Evolutionary conservation across 1,140 invertebrate genomes (phyloP).

Genomic region (Drosophila lini): DNA sequence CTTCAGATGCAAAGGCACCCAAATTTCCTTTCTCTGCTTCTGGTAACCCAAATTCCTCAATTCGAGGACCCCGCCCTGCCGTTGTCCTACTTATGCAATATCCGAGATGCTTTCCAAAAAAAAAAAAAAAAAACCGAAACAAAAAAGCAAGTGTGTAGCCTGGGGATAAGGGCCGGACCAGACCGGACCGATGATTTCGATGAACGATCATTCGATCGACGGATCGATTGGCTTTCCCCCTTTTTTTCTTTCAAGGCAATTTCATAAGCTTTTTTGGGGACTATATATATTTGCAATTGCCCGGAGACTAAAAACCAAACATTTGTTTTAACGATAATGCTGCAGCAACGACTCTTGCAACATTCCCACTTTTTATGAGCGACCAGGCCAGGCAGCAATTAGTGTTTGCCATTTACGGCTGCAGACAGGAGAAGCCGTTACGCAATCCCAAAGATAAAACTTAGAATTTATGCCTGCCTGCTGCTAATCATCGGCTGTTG

Average conservation of each 20-base stretch:
- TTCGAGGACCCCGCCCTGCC: slow-evolving; percentile 40
- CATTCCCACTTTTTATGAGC: slow-evolving; percentile 30
- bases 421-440: slow-evolving; percentile 22
- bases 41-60: slow-evolving; percentile 32
- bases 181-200: slow-evolving; percentile 30
- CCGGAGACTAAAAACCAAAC: slow-evolving; percentile 20
- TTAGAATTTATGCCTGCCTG: slow-evolving; percentile 27
- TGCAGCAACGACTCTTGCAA: slow-evolving; percentile 13
- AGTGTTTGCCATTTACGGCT: slow-evolving; percentile 31
- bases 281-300: slow-evolving; percentile 36
- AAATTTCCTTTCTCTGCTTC: slow-evolving; percentile 17
- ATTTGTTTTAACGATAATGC: slow-evolving; percentile 43
- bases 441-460: slow-evolving; percentile 37
- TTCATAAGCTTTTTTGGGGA: slow-evolving; percentile 21
- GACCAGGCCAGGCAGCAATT: slow-evolving; percentile 23
- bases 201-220: slow-evolving; percentile 18
- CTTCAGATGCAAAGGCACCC: not conserved
- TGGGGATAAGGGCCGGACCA: slow-evolving; percentile 30
- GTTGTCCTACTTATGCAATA: slow-evolving; percentile 47
- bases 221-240: slow-evolving; percentile 40
- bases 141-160: slow-evolving; percentile 37
- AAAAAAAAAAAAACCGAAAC: slow-evolving; percentile 9
- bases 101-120: slow-evolving; percentile 33
- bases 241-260: slow-evolving; percentile 3
- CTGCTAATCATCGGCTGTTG: slow-evolving; percentile 25